Percentiles rank a stretch among this genome's conserved stretches.
These are phyloP conservation scores for Esox niger DNA, from an alignment of 2,113 vertebrate species.

Conservation along the genomic window DNA sequence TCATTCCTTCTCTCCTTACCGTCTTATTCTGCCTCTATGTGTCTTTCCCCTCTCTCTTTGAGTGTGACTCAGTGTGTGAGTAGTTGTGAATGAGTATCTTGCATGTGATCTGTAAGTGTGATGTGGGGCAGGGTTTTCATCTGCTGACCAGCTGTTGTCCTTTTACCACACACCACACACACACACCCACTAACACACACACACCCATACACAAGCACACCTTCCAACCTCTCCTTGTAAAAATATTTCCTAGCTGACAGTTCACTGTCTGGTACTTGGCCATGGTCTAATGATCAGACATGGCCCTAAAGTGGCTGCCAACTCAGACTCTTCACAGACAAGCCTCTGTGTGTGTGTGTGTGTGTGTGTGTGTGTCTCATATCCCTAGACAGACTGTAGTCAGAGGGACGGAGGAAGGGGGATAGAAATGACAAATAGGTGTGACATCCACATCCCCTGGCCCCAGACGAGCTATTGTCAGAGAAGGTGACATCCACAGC, in stretches of 20 bases:
- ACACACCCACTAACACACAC: slow-evolving; percentile 13
- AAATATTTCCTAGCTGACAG: no score
- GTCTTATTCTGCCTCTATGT: background rate
- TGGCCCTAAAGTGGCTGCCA: slow-evolving; percentile 60
- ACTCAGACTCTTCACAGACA: background rate
- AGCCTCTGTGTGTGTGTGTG: slow-evolving; percentile 13
- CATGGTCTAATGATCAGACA: slow-evolving; percentile 46
- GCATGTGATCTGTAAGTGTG: background rate
- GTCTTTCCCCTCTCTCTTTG: background rate
- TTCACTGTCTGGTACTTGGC: slow-evolving; percentile 21
- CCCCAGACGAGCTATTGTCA: slow-evolving; percentile 68
- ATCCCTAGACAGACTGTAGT: slow-evolving; percentile 68
- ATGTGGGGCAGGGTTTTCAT: slow-evolving; percentile 12
- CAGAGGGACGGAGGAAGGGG: slow-evolving; percentile 57
- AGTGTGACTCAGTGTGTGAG: background rate
- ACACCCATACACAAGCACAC: slow-evolving; percentile 1
- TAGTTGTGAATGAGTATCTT: no score
- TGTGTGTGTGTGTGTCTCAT: slow-evolving; percentile 25
- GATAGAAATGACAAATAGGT: slow-evolving; percentile 26
- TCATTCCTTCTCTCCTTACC: no score
- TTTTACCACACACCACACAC: slow-evolving; percentile 2
- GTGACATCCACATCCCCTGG: slow-evolving; percentile 27
- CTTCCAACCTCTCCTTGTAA: slow-evolving; percentile 3
- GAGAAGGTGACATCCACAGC: slow-evolving; percentile 38
- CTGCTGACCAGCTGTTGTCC: slow-evolving; percentile 45